Conservation (phyloP, 2,888 invertebrate species). For the Drosophila sordidapex region DNA sequence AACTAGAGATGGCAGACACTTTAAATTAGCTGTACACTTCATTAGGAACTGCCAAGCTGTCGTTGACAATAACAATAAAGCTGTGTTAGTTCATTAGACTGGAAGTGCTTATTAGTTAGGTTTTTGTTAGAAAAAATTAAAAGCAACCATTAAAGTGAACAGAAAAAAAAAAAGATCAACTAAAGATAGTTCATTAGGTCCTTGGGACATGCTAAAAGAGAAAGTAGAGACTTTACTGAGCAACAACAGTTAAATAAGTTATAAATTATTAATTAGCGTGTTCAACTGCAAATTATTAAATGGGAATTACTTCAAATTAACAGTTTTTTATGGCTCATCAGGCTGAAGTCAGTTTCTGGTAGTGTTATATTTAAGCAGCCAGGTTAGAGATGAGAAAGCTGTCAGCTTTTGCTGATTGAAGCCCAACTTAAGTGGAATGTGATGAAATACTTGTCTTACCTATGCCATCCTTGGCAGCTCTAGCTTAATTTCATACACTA, state of each 20-base stretch:
- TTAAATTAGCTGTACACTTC: constrained; percentile 12
- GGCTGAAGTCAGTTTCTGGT: neutral
- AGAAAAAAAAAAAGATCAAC: neutral
- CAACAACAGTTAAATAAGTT: neutral
- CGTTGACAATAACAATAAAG: neutral
- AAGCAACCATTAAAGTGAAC: neutral
- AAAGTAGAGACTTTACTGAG: neutral
- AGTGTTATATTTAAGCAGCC: neutral
- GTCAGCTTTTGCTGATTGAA: neutral
- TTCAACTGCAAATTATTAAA: neutral
- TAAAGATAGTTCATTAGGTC: neutral
- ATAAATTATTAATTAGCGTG: constrained; percentile 4
- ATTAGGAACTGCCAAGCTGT: constrained; percentile 1
- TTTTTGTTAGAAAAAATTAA: neutral
- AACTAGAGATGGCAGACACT: constrained; percentile 43
- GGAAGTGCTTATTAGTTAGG: neutral
- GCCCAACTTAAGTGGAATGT: fast-evolving
- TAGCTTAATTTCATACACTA: neutral
- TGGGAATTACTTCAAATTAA: neutral
- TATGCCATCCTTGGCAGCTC: neutral
- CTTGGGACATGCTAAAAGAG: neutral
- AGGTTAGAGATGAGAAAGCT: neutral
- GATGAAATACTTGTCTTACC: neutral
- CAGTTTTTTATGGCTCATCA: neutral
- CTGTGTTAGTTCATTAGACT: neutral